A percentile compares a stretch with the other conserved stretches of the same genome.
These are phyloP conservation scores for Sesamia nonagrioides DNA, from an alignment of 1,140 invertebrate species.

Conservation along the genomic window DNA sequence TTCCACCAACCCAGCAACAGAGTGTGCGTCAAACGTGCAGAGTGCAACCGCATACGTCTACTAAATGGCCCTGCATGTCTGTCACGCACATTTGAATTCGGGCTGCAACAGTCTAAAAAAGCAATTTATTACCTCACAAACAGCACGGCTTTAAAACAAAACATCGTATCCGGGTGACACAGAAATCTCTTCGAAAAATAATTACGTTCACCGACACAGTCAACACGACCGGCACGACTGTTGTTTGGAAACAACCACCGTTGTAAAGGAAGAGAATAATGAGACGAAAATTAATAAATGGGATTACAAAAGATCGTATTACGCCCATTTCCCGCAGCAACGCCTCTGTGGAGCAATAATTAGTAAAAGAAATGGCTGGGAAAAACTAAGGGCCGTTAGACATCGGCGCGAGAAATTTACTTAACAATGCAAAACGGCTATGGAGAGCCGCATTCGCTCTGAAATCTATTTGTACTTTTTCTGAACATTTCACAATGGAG, in stretches of 20 bases:
- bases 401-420: constrained; percentile 56
- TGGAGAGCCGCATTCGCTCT: not conserved
- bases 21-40: too few relatives aligned
- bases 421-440: constrained; percentile 49
- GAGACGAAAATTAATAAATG: constrained; percentile 80
- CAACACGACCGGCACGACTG: not conserved
- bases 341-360: constrained; percentile 67
- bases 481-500: constrained; percentile 9
- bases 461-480: constrained; percentile 44
- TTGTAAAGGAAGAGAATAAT: constrained; percentile 66
- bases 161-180: not conserved
- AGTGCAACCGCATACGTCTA: too few relatives aligned
- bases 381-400: constrained; percentile 61
- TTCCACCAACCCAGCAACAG: too few relatives aligned
- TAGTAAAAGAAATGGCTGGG: constrained; percentile 66
- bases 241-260: constrained; percentile 36
- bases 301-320: constrained; percentile 78
- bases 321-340: constrained; percentile 69
- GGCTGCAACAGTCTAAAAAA: not conserved
- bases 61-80: too few relatives aligned
- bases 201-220: not conserved
- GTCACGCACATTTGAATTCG: too few relatives aligned
- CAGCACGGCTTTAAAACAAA: constrained; percentile 27
- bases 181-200: not conserved
- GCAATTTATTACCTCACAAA: constrained; percentile 1